Evolutionary conservation across 1,140 invertebrate genomes (phyloP).

Genomic region (Globodera ellingtonae): DNA sequence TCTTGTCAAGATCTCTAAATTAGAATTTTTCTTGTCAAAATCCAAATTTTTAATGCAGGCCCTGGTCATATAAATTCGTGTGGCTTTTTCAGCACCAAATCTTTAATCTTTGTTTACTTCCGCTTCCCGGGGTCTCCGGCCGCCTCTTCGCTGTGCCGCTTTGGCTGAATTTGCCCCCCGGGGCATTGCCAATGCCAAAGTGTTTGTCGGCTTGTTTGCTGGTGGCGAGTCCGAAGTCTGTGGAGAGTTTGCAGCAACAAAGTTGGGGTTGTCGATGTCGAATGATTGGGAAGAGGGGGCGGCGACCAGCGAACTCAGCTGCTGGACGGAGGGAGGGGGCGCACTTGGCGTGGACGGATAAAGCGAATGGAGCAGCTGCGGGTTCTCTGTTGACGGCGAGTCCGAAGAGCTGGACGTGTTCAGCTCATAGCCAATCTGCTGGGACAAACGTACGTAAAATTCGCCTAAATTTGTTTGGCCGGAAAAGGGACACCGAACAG

Average conservation of each 20-base stretch:
- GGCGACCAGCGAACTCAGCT: background rate
- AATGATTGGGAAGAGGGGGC: background rate
- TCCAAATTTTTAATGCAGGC: too few species aligned
- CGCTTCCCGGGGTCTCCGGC: slow-evolving; percentile 32
- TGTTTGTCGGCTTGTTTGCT: background rate
- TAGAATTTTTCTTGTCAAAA: too few species aligned
- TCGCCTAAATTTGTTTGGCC: too few species aligned
- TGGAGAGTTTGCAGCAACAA: background rate
- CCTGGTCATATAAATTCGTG: too few species aligned
- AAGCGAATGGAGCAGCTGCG: background rate
- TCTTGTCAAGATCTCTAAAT: too few species aligned
- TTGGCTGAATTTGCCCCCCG: slow-evolving; percentile 14
- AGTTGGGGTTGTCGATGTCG: background rate
- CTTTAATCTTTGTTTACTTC: slow-evolving; percentile 1
- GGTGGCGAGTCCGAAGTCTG: background rate
- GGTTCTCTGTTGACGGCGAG: background rate
- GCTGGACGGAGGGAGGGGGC: background rate
- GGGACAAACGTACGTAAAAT: background rate
- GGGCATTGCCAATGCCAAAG: slow-evolving; percentile 16
- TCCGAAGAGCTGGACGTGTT: background rate
- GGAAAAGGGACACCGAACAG: background rate
- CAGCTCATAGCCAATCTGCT: background rate
- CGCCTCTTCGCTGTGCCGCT: slow-evolving; percentile 22
- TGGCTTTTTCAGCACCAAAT: too few species aligned
- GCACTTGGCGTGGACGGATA: background rate